Base-by-base conservation (phyloP, 2,797 vertebrate species). In the Steatocranus sp. region DNA sequence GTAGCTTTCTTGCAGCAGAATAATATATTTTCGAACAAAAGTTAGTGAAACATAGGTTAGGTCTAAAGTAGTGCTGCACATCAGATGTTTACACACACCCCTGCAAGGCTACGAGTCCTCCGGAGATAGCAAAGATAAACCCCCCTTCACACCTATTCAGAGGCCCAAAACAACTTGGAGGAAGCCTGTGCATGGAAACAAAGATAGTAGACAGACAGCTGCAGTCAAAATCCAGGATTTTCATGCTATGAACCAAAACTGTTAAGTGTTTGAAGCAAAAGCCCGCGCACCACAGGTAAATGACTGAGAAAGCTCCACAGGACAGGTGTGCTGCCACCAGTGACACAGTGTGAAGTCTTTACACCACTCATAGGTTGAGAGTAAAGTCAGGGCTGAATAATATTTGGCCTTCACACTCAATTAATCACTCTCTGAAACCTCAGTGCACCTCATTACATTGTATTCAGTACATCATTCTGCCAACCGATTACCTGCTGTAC, bases 61-160 rank as follows among this genome's bases (percentile, higher is more conserved):
- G 32, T 1, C 20, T 50, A 15, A 79, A 68, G 10, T 78, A 25
- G 20, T 14, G 73, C 23, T 58, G 17, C 8, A 48, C 54, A 78
- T 78, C 20, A 66, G 58, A 25, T 79, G n/a, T 50, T 77, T 32
- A 20, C 48, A 79, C 17, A 79, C 63, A 58, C 36, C 10, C 36
- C 38, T 43, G 2, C 10, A 36, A 70, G 11, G 36, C 48, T 12
- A 27, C 3, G 18, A 46, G 27, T 80, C 38, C 7, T 50, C 46
- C 27, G 48, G 15, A 70, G 23, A 79, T 7, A 75, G 30, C 11
- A 23, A 25, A 25, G 38, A 82, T 41, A 41, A 43, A 27, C 7
- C 17, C 46, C 20, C 5, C 7, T 75, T 82, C 56, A 80, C 61
- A 83, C 74, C 4, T 63, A 27, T 50, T 70, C 15, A 73, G 11